Evolutionary conservation across 2,113 vertebrate genomes (phyloP).

Genomic region (Maccullochella peelii): DNA sequence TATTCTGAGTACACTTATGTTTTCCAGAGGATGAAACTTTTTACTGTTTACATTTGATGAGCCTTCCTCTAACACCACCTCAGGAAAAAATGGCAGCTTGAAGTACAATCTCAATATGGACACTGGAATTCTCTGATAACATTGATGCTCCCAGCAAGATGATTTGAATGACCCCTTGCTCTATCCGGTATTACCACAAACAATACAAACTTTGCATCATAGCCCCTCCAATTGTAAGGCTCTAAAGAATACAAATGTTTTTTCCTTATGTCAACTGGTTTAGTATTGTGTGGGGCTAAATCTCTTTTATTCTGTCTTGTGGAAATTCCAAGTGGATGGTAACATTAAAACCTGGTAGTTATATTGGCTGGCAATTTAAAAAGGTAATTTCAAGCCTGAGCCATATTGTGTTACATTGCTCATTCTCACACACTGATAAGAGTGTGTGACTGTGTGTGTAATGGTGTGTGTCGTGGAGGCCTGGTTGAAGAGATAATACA

Average conservation of each 20-base stretch:
- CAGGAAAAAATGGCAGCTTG: too few relatives aligned
- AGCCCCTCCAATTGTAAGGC: not conserved
- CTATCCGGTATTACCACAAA: not conserved
- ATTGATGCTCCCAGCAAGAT: not conserved
- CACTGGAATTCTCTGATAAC: too few relatives aligned
- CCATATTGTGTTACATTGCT: constrained; percentile 43
- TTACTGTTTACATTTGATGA: too few relatives aligned
- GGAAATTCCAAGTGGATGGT: not conserved
- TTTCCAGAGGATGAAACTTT: too few relatives aligned
- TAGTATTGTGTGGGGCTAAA: not conserved
- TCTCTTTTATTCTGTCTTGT: not conserved
- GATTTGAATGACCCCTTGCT: not conserved
- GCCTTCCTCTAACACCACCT: too few relatives aligned
- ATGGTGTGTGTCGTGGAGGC: constrained; percentile 38
- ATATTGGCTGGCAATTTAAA: constrained; percentile 5
- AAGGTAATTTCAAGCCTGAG: constrained; percentile 46
- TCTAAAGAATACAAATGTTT: not conserved
- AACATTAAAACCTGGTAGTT: constrained; percentile 19
- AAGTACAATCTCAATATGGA: too few relatives aligned
- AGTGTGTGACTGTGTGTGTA: constrained; percentile 23
- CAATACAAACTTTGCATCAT: not conserved
- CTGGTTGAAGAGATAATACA: constrained; percentile 71
- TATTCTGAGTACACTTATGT: too few relatives aligned
- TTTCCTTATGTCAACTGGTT: not conserved
- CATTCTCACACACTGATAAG: constrained; percentile 40